These are phyloP conservation scores for Anabacerthia variegaticeps DNA, from an alignment of 2,797 vertebrate species.

Conservation along the genomic window DNA sequence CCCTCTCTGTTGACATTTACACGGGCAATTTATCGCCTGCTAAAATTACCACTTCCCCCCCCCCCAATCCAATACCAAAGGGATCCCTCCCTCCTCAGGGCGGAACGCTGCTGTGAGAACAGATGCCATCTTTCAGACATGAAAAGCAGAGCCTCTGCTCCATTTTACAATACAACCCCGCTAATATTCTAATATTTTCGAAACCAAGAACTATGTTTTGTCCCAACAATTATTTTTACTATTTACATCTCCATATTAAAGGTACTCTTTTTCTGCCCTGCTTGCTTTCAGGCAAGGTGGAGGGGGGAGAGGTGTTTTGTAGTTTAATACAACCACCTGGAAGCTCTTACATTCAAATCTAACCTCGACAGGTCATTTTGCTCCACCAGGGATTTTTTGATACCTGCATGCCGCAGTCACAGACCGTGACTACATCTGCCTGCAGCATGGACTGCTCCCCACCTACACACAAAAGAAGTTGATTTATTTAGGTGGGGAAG, in stretches of 20 bases:
- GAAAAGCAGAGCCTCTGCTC: neutral
- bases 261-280: neutral
- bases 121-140: slow-evolving; percentile 32
- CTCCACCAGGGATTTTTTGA: neutral
- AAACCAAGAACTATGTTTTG: accelerated
- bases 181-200: neutral
- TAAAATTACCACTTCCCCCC: slow-evolving; percentile 36
- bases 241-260: neutral
- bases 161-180: neutral
- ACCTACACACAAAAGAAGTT: neutral
- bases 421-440: neutral
- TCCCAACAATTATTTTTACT: neutral
- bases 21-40: slow-evolving; percentile 34
- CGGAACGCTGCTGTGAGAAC: neutral
- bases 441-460: neutral
- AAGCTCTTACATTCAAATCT: neutral
- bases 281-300: neutral
- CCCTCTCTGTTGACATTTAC: slow-evolving; percentile 38
- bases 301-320: neutral
- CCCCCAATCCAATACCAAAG: neutral
- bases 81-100: slow-evolving; percentile 1
- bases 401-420: neutral
- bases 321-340: neutral
- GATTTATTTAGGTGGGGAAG: neutral
- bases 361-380: neutral